These are phyloP conservation scores for Drosophila setifemur DNA, from an alignment of 1,140 invertebrate species.

Conservation along the genomic window DNA sequence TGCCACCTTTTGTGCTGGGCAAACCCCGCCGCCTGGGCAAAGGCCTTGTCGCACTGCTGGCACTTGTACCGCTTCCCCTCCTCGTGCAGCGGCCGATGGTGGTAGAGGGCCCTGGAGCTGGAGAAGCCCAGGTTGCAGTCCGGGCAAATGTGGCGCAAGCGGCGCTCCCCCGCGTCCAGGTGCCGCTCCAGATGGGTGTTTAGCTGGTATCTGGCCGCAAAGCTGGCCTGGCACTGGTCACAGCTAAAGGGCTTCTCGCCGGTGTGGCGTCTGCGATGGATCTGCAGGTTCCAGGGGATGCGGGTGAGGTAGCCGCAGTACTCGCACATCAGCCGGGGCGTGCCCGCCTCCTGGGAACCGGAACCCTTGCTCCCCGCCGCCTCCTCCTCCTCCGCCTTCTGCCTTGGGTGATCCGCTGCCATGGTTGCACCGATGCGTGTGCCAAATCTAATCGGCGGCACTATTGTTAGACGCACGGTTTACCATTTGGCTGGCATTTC, in stretches of 20 bases:
- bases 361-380: not conserved
- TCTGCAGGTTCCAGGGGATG: slow-evolving; percentile 46
- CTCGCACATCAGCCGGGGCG: slow-evolving; percentile 58
- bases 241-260: slow-evolving; percentile 89
- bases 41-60: slow-evolving; percentile 82
- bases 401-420: slow-evolving; percentile 11
- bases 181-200: slow-evolving; percentile 48
- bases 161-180: slow-evolving; percentile 25
- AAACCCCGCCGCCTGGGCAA: slow-evolving; percentile 62
- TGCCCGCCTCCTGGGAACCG: not conserved
- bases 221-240: slow-evolving; percentile 86
- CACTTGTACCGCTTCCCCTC: slow-evolving; percentile 91
- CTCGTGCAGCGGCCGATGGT: slow-evolving; percentile 90
- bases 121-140: slow-evolving; percentile 61
- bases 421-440: slow-evolving; percentile 35
- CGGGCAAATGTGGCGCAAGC: slow-evolving; percentile 37
- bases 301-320: slow-evolving; percentile 61
- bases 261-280: slow-evolving; percentile 89
- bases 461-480: slow-evolving; percentile 58
- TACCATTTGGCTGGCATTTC: slow-evolving; percentile 27
- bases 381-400: not conserved
- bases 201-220: slow-evolving; percentile 84
- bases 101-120: slow-evolving; percentile 80
- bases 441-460: slow-evolving; percentile 72
- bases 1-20: slow-evolving; percentile 69